Evolutionary conservation across 1,140 invertebrate species (phyloP).

Genomic region (Paraescarpia echinospica): DNA sequence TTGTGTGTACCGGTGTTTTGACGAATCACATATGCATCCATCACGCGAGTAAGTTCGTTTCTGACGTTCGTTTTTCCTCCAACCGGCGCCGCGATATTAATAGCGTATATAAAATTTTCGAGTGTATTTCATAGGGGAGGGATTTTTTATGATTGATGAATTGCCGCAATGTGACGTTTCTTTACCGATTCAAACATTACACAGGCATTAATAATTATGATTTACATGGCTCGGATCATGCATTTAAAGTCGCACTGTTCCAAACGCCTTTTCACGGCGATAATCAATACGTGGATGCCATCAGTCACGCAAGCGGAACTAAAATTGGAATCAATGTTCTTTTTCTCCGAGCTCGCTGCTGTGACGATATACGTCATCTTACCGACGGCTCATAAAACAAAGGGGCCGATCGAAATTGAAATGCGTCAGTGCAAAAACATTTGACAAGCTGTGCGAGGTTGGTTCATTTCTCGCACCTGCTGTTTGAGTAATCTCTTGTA

Average conservation of each 20-base stretch:
- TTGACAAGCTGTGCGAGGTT: neutral
- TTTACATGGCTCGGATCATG: slow-evolving; percentile 4
- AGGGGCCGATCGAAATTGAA: neutral
- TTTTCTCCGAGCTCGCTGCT: neutral
- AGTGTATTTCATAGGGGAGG: neutral
- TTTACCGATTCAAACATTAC: neutral
- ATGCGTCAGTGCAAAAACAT: neutral
- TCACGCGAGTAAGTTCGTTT: neutral
- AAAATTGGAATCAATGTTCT: neutral
- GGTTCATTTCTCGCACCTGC: neutral
- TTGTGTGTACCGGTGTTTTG: neutral
- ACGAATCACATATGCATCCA: neutral
- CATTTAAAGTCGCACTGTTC: neutral
- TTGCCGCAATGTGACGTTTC: neutral
- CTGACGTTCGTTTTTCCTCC: neutral
- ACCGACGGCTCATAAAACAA: neutral
- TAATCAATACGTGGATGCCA: neutral
- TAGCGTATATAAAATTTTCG: neutral
- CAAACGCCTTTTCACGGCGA: neutral
- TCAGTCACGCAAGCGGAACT: neutral
- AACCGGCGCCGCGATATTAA: neutral
- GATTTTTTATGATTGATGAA: slow-evolving; percentile 2
- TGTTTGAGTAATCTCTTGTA: neutral
- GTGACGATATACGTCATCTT: neutral
- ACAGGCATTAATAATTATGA: neutral